Base-by-base conservation (phyloP, 2,113 vertebrate species). In the Rhinopomastus cyanomelas region DNA sequence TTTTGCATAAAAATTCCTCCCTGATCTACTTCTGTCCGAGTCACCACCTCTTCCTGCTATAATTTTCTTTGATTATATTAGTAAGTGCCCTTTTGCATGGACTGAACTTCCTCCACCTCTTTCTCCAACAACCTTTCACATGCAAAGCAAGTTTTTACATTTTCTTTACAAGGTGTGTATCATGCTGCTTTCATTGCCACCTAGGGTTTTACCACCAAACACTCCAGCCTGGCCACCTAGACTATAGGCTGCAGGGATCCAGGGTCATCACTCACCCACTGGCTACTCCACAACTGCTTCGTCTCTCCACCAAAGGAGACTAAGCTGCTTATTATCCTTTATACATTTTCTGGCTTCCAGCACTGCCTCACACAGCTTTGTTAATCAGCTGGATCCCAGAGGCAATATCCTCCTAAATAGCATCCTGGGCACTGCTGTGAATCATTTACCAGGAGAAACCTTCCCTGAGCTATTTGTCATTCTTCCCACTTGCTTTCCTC, bases 311-410 rank as follows among this genome's bases (percentile, higher is more conserved):
- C 62, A 52, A 67, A 15, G n/a, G 42, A 62, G 21, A 67, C 27
- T 71, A 81, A 86, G 55, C 59, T 84, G 27, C 25, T 90, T 88
- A 86, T 60, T 48, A 67, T 60, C 57, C 42, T 60, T 90, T 52
- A 82, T 52, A 82, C 7, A 25, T 76, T 67, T 76, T 75, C 67
- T 89, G 64, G 67, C 64, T 92, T 89, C 72, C 73, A 52, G 29
- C 48, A 87, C 44, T 74, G 75, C 52, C 72, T 96, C 79, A 46
- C 59, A 76, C 49, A 89, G 90, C 75, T 92, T 92, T 82, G 81
- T 87, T 94, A 93, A 76, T 77, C 85, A 92, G 49, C 62, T 73
- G 71, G 51, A 90, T 92, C 87, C 85, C 85, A 87, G 67, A 85
- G 67, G 79, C 72, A 90, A 73, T 77, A 82, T 92, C 55, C 60